Conservation (phyloP, 1,140 invertebrate species). For the Bombus superbus region DNA sequence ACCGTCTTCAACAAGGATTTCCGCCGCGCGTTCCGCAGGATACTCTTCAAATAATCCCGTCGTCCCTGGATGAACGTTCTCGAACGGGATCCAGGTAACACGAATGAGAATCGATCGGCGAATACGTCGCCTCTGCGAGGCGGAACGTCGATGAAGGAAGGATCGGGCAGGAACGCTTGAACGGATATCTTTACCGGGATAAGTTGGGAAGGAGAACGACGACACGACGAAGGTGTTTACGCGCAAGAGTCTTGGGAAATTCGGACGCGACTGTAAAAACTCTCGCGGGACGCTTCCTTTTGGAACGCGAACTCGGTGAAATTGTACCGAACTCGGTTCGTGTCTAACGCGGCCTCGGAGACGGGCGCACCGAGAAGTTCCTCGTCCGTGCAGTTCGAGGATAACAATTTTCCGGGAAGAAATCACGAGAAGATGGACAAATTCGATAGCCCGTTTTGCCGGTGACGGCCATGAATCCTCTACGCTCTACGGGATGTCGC, state of each 20-base stretch:
- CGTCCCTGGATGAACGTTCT: conserved; percentile 2
- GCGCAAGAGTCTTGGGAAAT: neutral
- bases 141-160: neutral
- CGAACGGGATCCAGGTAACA: neutral
- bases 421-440: neutral
- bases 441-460: neutral
- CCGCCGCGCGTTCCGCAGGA: conserved; percentile 95
- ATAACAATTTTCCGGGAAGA: neutral
- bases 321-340: neutral
- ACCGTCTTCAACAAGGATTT: conserved; percentile 99
- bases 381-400: neutral
- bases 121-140: neutral
- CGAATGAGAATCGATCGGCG: neutral
- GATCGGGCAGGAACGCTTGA: neutral
- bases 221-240: neutral
- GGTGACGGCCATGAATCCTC: conserved; percentile 9
- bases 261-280: neutral
- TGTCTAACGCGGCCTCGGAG: neutral
- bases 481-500: neutral
- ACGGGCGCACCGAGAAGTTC: no score
- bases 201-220: no score
- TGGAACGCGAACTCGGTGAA: neutral
- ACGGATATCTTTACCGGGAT: neutral
- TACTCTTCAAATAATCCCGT: conserved; percentile 92
- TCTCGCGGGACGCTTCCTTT: neutral